Percentiles rank a stretch among this genome's conserved stretches.
Conservation (phyloP, 2,888 invertebrate species). For the Zhuqinia jingwanae region DNA sequence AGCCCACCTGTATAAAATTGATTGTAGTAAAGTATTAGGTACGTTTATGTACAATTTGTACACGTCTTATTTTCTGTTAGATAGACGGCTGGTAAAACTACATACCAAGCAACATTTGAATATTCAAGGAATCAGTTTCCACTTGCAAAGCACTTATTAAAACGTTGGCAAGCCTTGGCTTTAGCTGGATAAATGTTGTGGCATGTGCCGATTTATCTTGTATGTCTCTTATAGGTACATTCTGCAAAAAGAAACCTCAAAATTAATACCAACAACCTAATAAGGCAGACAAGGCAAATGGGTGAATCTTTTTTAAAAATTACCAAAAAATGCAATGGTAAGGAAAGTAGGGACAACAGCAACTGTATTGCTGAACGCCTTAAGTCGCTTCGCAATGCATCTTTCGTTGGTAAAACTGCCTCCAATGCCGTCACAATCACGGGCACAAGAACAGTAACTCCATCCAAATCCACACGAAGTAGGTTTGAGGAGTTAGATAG, state of each 20-base stretch:
- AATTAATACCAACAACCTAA: no score
- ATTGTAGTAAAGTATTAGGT: no score
- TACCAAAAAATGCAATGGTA: slow-evolving; percentile 95
- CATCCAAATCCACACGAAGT: slow-evolving; percentile 95
- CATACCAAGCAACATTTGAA: slow-evolving; percentile 90
- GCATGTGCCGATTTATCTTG: slow-evolving; percentile 71
- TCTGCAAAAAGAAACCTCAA: slow-evolving; percentile 78
- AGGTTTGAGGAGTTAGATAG: slow-evolving; percentile 92
- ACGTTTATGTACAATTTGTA: no score
- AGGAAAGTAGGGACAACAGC: slow-evolving; percentile 92
- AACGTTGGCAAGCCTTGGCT: slow-evolving; percentile 89
- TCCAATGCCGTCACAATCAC: slow-evolving; percentile 94
- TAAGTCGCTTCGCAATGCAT: slow-evolving; percentile 89
- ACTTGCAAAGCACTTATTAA: slow-evolving; percentile 91
- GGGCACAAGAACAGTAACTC: slow-evolving; percentile 94
- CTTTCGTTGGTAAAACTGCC: slow-evolving; percentile 93
- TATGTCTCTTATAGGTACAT: slow-evolving; percentile 81
- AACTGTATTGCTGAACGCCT: slow-evolving; percentile 95
- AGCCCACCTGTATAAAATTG: slow-evolving; percentile 84
- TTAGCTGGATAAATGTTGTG: slow-evolving; percentile 86
- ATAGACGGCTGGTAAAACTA: no score
- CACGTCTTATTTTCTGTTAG: no score
- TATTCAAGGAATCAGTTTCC: slow-evolving; percentile 92
- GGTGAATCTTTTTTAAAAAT: no score
- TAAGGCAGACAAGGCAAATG: no score